Percentiles rank a stretch among this genome's conserved stretches.
Evolutionary conservation across 2,113 vertebrate genomes (phyloP).

Genomic region (Thalassoma bifasciatum): DNA sequence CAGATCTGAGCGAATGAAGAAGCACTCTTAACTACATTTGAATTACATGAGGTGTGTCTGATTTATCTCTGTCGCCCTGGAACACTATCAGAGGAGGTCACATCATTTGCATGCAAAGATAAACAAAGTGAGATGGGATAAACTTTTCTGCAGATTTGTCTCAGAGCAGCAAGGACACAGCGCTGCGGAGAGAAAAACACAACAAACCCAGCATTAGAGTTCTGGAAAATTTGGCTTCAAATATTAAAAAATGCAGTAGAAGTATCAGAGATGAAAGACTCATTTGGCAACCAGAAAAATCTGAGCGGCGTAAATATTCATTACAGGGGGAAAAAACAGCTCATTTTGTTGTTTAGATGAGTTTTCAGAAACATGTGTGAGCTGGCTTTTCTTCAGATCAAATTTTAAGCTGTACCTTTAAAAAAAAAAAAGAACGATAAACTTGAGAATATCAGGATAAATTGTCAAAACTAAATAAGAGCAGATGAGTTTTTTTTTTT

Average conservation of each 20-base stretch:
- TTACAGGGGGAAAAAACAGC: not conserved
- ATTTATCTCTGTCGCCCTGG: constrained; percentile 17
- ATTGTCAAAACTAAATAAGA: too few species aligned
- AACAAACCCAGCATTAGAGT: not conserved
- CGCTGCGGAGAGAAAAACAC: not conserved
- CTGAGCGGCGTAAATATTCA: too few species aligned
- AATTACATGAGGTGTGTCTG: constrained; percentile 25
- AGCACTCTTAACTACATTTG: constrained; percentile 14
- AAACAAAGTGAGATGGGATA: constrained; percentile 10
- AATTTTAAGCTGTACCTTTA: too few species aligned
- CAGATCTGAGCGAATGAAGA: constrained; percentile 11
- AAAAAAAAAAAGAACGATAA: not conserved
- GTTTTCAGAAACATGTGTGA: not conserved
- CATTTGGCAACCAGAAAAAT: too few species aligned
- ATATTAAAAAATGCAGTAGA: not conserved
- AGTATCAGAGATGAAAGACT: not conserved
- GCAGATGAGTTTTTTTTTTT: too few species aligned
- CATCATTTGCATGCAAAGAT: constrained; percentile 34
- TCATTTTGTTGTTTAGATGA: not conserved
- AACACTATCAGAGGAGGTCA: constrained; percentile 27
- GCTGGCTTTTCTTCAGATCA: not conserved
- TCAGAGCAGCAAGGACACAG: not conserved
- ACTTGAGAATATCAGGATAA: too few species aligned
- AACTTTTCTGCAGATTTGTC: constrained; percentile 16
- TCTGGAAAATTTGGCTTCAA: not conserved